Evolutionary conservation across 2,888 invertebrate species (phyloP).

Genomic region (Sinodicranocentrus sp.): DNA sequence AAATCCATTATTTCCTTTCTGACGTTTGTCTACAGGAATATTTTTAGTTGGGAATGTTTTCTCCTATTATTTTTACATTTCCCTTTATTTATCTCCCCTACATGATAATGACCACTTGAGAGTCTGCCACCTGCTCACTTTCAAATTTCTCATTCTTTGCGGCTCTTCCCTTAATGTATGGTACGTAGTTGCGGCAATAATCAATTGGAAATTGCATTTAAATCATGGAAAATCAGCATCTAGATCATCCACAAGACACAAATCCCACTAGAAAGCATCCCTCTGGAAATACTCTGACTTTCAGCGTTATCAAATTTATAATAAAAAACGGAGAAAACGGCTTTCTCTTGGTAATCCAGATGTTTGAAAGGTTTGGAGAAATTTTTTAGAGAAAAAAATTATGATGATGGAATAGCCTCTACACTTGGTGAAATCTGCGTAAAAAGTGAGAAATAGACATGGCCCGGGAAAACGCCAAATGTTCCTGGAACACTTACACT

Average conservation of each 20-base stretch:
- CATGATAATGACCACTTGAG: background rate
- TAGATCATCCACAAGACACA: no score
- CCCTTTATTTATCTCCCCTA: conserved; percentile 15
- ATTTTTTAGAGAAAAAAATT: background rate
- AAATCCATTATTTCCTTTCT: conserved; percentile 24
- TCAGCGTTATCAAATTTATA: conserved; percentile 4
- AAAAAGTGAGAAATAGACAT: conserved; percentile 59
- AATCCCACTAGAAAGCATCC: no score
- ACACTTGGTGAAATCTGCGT: conserved; percentile 53
- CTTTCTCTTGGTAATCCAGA: conserved; percentile 53
- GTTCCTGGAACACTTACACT: conserved; percentile 6
- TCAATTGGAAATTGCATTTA: conserved; percentile 22
- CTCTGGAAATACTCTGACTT: background rate
- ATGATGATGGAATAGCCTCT: conserved; percentile 21
- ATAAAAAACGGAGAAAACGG: conserved; percentile 55
- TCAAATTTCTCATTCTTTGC: background rate
- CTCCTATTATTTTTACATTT: conserved; percentile 17
- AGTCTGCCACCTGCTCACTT: conserved; percentile 15
- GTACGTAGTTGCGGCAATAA: background rate
- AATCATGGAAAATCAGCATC: conserved; percentile 12
- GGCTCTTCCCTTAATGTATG: no score
- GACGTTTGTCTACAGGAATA: no score
- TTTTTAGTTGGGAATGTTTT: no score
- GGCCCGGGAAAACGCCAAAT: conserved; percentile 56
- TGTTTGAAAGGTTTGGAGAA: conserved; percentile 14